Evolutionary conservation across 2,888 invertebrate genomes (phyloP).

Genomic region (Clepsis dumicolana): DNA sequence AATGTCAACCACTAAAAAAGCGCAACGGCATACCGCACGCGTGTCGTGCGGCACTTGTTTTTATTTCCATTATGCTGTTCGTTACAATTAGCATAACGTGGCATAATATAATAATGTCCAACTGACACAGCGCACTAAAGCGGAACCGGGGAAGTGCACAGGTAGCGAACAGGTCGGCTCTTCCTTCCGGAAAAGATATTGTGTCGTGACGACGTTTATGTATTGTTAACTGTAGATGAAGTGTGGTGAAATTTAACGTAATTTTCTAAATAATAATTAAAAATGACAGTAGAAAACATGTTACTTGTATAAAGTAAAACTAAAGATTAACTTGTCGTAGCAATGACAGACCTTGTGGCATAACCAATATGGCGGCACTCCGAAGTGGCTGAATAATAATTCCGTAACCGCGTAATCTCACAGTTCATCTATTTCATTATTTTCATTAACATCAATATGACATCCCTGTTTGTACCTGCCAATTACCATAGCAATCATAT

Average conservation of each 20-base stretch:
- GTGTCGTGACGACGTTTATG: not conserved
- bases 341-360: no score
- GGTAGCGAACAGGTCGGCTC: constrained; percentile 7
- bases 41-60: constrained; percentile 29
- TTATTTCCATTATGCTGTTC: constrained; percentile 19
- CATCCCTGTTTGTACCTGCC: constrained; percentile 3
- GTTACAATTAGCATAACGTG: constrained; percentile 31
- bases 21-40: constrained; percentile 32
- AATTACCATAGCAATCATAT: constrained; percentile 9
- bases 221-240: no score
- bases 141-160: constrained; percentile 25
- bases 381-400: no score
- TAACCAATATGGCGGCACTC: no score
- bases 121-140: constrained; percentile 38
- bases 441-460: not conserved
- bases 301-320: no score
- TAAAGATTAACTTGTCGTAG: no score
- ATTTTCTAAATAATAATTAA: no score
- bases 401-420: no score
- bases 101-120: constrained; percentile 9
- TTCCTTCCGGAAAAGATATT: not conserved
- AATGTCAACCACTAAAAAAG: not conserved
- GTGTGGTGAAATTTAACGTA: no score
- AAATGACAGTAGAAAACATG: no score
- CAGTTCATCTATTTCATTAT: not conserved